phyloP scores from a whole-genome alignment of 2,797 vertebrate genomes.

The Molothrus aeneus region DNA sequence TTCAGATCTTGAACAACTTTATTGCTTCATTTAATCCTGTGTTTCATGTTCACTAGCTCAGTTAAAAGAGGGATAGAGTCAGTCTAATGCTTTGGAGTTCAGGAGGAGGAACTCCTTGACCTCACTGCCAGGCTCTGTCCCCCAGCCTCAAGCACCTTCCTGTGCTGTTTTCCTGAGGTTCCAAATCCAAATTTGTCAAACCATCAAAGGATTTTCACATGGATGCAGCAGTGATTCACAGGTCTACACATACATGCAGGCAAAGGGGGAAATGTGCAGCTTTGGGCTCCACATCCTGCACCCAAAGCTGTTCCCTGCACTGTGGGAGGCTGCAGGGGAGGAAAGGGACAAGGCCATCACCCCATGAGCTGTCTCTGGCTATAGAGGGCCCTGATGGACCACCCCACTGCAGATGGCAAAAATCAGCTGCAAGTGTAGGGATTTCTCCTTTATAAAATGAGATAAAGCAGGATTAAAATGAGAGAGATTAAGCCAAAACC shows the following conservation, averaged over 20 bases:
- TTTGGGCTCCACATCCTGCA: not conserved
- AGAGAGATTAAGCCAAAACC: not conserved
- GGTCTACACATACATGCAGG: accelerated
- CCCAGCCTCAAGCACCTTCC: not conserved
- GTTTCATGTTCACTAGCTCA: not conserved
- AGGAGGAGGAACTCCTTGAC: accelerated
- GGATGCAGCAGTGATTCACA: not conserved
- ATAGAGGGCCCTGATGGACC: accelerated
- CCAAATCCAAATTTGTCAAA: not conserved
- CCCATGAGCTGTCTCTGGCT: not conserved
- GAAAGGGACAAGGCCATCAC: not conserved
- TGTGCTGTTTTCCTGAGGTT: accelerated
- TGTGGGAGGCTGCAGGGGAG: not conserved
- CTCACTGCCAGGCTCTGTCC: not conserved
- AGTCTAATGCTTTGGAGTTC: not conserved
- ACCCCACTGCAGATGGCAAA: not conserved
- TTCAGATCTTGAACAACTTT: not conserved
- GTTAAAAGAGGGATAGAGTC: not conserved
- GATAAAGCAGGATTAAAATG: not conserved
- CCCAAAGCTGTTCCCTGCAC: not conserved
- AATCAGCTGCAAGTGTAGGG: not conserved
- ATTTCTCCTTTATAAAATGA: not conserved
- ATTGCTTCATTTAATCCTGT: not conserved
- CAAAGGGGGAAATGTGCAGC: not conserved
- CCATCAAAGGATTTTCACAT: accelerated